These are phyloP conservation scores for Telmatherina bonti DNA, from an alignment of 2,797 vertebrate genomes.

Conservation along the genomic window DNA sequence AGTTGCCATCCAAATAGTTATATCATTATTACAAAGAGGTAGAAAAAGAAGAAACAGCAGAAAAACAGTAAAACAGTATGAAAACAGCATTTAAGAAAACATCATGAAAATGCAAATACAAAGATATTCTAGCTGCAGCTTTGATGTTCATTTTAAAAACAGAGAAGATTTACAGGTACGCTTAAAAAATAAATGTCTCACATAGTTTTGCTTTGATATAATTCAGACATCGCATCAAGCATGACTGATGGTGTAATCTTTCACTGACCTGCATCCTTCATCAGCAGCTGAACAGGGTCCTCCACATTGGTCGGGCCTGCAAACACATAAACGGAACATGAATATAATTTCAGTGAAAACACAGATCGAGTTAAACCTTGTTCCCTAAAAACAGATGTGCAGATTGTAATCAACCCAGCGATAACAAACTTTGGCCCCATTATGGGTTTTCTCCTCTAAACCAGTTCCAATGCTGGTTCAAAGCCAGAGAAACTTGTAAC, in stretches of 20 bases:
- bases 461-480: no score
- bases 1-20: conserved; percentile 16
- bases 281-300: conserved; percentile 89
- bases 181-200: no score
- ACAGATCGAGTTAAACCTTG: not conserved
- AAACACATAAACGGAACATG: conserved; percentile 47
- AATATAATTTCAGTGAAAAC: not conserved
- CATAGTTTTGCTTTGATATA: no score
- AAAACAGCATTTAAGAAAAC: not conserved
- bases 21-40: conserved; percentile 15
- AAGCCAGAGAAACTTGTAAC: no score
- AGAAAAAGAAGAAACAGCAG: not conserved
- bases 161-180: no score
- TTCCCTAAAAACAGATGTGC: not conserved
- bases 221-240: no score
- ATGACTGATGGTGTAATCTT: not conserved
- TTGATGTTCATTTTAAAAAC: not conserved
- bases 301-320: conserved; percentile 90
- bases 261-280: conserved; percentile 95
- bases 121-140: not conserved
- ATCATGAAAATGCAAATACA: not conserved
- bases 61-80: not conserved
- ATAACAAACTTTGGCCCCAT: not conserved
- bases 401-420: conserved; percentile 1
- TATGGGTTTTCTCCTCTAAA: no score